Evolutionary conservation across 2,888 invertebrate species (phyloP).

Genomic region (Spodoptera littoralis): DNA sequence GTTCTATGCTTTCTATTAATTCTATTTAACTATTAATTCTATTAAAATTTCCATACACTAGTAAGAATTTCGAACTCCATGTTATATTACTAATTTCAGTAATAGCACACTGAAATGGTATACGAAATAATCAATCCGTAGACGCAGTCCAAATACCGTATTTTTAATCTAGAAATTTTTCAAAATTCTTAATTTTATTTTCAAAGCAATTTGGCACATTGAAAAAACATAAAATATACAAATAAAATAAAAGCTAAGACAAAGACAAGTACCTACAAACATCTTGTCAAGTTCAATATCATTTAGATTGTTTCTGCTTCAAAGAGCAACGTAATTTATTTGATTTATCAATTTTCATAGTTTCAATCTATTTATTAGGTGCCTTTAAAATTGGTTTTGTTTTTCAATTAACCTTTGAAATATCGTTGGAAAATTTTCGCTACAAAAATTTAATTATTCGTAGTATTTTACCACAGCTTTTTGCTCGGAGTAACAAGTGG

Average conservation of each 20-base stretch:
- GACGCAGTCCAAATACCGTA: no score
- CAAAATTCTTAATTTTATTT: no score
- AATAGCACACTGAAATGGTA: no score
- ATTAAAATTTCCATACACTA: no score
- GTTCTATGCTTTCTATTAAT: no score
- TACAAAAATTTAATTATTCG: background rate
- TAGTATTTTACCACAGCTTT: background rate
- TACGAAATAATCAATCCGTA: no score
- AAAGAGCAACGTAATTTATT: constrained; percentile 29
- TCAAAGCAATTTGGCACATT: no score
- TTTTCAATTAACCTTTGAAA: constrained; percentile 24
- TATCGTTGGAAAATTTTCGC: constrained; percentile 1
- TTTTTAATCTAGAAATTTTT: no score
- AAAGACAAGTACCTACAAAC: constrained; percentile 1
- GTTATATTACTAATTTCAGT: background rate
- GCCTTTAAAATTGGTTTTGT: constrained; percentile 27
- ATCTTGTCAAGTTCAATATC: constrained; percentile 17
- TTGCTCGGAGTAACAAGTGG: background rate
- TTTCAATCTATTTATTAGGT: constrained; percentile 14
- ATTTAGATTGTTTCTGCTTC: constrained; percentile 35
- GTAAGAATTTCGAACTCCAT: background rate
- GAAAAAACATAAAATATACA: constrained; percentile 3
- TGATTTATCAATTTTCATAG: constrained; percentile 33
- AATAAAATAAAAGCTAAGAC: constrained; percentile 15
- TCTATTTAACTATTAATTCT: no score